These are phyloP conservation scores for Acrossocheilus fasciatus DNA, from an alignment of 2,797 vertebrate genomes.

Conservation along the genomic window DNA sequence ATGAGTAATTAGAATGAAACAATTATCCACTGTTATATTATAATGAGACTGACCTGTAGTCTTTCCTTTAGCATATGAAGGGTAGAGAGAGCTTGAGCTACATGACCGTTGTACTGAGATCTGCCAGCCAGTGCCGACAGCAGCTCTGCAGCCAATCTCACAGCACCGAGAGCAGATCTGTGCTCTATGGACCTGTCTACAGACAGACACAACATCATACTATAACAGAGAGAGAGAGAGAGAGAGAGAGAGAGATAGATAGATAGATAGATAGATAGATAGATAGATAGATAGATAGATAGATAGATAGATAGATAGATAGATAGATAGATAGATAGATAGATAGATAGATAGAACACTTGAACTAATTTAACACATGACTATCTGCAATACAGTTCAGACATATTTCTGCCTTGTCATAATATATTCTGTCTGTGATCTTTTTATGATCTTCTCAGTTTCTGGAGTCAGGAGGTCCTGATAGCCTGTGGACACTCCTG, in stretches of 20 bases:
- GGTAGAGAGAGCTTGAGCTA: slow-evolving; percentile 62
- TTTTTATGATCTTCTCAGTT: slow-evolving; percentile 5
- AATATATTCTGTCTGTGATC: not conserved
- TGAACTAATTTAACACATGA: not conserved
- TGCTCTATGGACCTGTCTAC: slow-evolving; percentile 65
- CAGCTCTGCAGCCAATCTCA: slow-evolving; percentile 69
- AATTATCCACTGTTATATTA: not conserved
- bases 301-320: no score
- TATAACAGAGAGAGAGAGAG: not conserved
- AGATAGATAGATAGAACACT: not conserved
- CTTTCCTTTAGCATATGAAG: slow-evolving; percentile 66
- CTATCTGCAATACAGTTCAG: not conserved
- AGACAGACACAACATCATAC: slow-evolving; percentile 18
- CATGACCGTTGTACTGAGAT: slow-evolving; percentile 60
- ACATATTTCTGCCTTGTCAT: not conserved
- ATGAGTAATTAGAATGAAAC: slow-evolving; percentile 4
- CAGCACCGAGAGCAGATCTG: slow-evolving; percentile 36
- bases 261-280: not conserved
- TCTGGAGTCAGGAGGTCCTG: not conserved
- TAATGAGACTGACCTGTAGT: slow-evolving; percentile 67
- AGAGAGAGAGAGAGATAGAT: not conserved
- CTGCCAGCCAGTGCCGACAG: slow-evolving; percentile 68
- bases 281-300: no score
- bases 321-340: no score
- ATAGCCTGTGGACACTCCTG: not conserved